phyloP scores from a whole-genome alignment of 35 echinoderm and acorn worm genomes.

The Eucidaris tribuloides region DNA sequence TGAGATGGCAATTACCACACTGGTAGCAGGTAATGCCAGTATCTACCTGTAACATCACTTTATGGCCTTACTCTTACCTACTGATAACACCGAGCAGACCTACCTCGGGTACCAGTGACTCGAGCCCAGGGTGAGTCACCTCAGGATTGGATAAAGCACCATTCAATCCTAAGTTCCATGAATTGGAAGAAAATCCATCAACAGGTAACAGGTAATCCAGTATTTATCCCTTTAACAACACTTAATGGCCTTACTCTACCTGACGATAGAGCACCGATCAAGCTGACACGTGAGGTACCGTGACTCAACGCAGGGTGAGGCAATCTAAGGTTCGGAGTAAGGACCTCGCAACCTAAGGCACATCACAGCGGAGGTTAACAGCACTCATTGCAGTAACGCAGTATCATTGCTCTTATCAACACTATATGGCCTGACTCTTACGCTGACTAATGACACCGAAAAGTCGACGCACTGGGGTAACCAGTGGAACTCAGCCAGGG shows the following conservation, averaged over 20 bases:
- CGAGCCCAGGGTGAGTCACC: slow-evolving; percentile 3
- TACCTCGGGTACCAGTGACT: slow-evolving; percentile 45
- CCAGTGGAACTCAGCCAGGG: slow-evolving; percentile 36
- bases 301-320: slow-evolving; percentile 21
- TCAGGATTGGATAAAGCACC: slow-evolving; percentile 34
- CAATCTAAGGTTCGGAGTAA: slow-evolving; percentile 42
- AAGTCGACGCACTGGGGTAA: slow-evolving; percentile 64
- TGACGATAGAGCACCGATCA: slow-evolving; percentile 62
- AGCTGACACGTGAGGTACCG: slow-evolving; percentile 63
- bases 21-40: slow-evolving; percentile 67
- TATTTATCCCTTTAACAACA: slow-evolving; percentile 46
- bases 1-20: slow-evolving; percentile 53
- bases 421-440: no score
- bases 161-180: no score
- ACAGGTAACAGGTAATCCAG: slow-evolving; percentile 54
- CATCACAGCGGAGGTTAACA: no score
- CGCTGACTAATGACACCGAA: slow-evolving; percentile 52
- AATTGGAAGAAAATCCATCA: slow-evolving; percentile 36
- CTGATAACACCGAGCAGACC: slow-evolving; percentile 48
- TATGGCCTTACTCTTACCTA: no score
- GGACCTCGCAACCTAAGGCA: no score
- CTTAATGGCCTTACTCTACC: no score
- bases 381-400: no score
- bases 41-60: no score
- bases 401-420: no score